Evolutionary conservation across 1,140 invertebrate species (phyloP).

Genomic region (Zaprionus davidi): DNA sequence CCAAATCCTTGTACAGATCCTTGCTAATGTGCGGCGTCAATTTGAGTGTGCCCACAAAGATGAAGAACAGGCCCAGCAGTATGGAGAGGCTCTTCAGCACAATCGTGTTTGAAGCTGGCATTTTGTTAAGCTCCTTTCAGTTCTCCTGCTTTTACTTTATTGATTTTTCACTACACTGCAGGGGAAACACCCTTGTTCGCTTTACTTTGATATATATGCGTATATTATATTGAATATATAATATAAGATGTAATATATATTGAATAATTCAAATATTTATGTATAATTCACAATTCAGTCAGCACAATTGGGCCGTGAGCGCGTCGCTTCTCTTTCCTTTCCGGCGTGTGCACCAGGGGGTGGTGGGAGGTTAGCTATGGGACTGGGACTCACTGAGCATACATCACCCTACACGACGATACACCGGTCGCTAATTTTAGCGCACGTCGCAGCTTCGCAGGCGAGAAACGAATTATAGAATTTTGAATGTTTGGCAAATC

Average conservation of each 20-base stretch:
- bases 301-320: conserved; percentile 35
- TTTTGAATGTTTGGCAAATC: conserved; percentile 75
- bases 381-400: conserved; percentile 49
- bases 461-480: conserved; percentile 56
- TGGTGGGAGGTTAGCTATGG: conserved; percentile 24
- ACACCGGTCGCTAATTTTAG: conserved; percentile 78
- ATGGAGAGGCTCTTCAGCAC: conserved; percentile 95
- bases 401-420: conserved; percentile 67
- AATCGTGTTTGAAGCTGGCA: conserved; percentile 86
- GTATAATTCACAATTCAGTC: conserved; percentile 47
- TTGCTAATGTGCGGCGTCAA: conserved; percentile 95
- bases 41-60: conserved; percentile 97
- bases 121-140: conserved; percentile 43
- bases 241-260: background rate
- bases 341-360: conserved; percentile 21
- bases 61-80: conserved; percentile 96
- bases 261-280: conserved; percentile 30
- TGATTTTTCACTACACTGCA: conserved; percentile 33
- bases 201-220: conserved; percentile 11
- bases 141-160: background rate
- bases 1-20: conserved; percentile 98
- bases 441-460: conserved; percentile 64
- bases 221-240: conserved; percentile 2
- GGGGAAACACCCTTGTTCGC: conserved; percentile 8
- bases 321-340: conserved; percentile 17